Evolutionary conservation across 2,888 invertebrate genomes (phyloP).

Genomic region (Harpagoxenus sublaevis): DNA sequence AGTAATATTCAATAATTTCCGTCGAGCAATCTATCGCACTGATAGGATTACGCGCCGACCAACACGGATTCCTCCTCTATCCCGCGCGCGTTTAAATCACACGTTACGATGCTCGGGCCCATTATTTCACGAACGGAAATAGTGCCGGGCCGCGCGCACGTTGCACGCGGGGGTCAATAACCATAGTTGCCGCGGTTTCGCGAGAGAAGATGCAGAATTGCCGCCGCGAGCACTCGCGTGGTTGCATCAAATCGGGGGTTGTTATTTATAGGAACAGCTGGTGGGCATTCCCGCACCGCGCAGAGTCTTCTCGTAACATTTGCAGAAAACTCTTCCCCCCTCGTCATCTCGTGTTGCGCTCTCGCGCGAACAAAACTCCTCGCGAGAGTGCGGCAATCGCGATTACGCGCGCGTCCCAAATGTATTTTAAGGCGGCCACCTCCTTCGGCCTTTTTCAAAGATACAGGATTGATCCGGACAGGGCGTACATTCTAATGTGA

Average conservation of each 20-base stretch:
- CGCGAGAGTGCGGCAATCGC: constrained; percentile 66
- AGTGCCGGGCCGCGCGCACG: constrained; percentile 66
- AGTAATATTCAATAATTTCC: constrained; percentile 23
- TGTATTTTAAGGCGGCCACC: constrained; percentile 47
- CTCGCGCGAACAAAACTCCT: constrained; percentile 51
- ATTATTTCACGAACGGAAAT: constrained; percentile 76
- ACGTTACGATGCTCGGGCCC: constrained; percentile 58
- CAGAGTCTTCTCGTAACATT: constrained; percentile 74
- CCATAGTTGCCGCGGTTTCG: constrained; percentile 80
- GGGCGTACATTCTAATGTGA: neutral
- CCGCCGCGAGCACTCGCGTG: constrained; percentile 68
- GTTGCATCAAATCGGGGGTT: constrained; percentile 84
- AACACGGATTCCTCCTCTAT: constrained; percentile 38
- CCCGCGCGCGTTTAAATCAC: constrained; percentile 50
- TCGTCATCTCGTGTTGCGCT: constrained; percentile 67
- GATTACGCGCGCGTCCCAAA: constrained; percentile 70
- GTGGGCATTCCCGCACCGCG: constrained; percentile 76
- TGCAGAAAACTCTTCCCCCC: constrained; percentile 74
- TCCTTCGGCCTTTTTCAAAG: constrained; percentile 28
- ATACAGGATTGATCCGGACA: constrained; percentile 22
- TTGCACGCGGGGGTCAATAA: constrained; percentile 81
- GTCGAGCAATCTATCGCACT: constrained; percentile 51
- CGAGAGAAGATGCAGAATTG: constrained; percentile 78
- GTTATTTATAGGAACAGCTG: constrained; percentile 84
- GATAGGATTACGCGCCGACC: constrained; percentile 47